phyloP scores from a whole-genome alignment of 2,797 vertebrate genomes.

The Macroramphosus scolopax region DNA sequence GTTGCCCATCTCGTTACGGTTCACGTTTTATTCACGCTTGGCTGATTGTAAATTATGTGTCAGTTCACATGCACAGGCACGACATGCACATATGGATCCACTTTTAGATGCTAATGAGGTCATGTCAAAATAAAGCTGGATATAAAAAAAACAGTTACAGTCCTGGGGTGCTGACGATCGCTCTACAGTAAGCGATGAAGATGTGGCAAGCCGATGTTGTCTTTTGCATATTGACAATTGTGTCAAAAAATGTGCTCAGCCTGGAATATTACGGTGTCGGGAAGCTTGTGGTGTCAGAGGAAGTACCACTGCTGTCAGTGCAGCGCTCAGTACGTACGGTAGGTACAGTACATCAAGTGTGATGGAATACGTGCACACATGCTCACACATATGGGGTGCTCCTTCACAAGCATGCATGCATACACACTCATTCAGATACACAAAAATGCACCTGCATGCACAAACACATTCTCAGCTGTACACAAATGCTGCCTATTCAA shows the following conservation, averaged over 20 bases:
- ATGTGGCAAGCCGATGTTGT: neutral
- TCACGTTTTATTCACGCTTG: slow-evolving; percentile 65
- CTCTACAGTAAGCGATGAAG: neutral
- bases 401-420: slow-evolving; percentile 40
- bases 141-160: slow-evolving; percentile 15
- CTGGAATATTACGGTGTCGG: too few species aligned
- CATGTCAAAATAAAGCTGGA: slow-evolving; percentile 36
- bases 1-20: slow-evolving; percentile 53
- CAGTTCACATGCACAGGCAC: slow-evolving; percentile 67
- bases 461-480: slow-evolving; percentile 19
- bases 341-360: slow-evolving; percentile 37
- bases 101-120: slow-evolving; percentile 72
- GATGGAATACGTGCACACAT: slow-evolving; percentile 38
- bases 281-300: slow-evolving; percentile 3
- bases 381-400: slow-evolving; percentile 52
- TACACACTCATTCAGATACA: slow-evolving; percentile 22
- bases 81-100: slow-evolving; percentile 64
- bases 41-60: slow-evolving; percentile 68
- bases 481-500: slow-evolving; percentile 18
- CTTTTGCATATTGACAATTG: neutral
- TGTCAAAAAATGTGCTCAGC: slow-evolving; percentile 1
- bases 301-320: neutral
- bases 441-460: too few species aligned
- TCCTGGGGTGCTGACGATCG: neutral
- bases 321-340: slow-evolving; percentile 1